Conservation (phyloP, 2,888 invertebrate genomes). For the Helobdella robusta region DNA sequence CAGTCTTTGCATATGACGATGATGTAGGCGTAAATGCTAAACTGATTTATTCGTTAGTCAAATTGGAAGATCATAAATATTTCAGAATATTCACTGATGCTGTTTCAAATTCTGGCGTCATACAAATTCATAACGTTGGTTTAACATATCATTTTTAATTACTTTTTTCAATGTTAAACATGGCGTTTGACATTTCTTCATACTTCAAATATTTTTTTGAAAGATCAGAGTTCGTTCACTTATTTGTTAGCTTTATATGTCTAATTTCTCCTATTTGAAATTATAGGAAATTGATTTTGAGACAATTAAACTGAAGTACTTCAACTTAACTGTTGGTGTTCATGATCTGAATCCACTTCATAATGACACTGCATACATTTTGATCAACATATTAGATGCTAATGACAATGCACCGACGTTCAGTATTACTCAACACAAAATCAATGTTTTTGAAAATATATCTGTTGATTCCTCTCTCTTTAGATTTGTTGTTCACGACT, state of each 20-base stretch:
- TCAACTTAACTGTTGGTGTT: conserved; percentile 46
- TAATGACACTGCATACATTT: conserved; percentile 68
- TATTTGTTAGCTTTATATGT: no score
- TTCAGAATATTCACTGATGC: conserved; percentile 34
- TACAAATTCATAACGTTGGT: conserved; percentile 35
- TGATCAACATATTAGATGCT: conserved; percentile 90
- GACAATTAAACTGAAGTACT: conserved; percentile 37
- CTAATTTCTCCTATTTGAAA: no score
- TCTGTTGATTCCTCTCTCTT: conserved; percentile 80
- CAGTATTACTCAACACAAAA: conserved; percentile 58
- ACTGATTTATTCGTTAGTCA: conserved; percentile 73
- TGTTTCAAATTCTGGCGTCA: conserved; percentile 36
- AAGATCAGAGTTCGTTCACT: no score
- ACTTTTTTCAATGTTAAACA: no score
- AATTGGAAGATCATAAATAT: conserved; percentile 36
- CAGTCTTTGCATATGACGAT: conserved; percentile 43
- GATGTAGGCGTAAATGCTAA: conserved; percentile 66
- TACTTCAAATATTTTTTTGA: no score
- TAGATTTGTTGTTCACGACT: conserved; percentile 87
- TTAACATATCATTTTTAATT: background rate
- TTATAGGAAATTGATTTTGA: conserved; percentile 48
- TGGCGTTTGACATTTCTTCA: no score
- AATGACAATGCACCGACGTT: conserved; percentile 99
- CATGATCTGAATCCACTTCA: conserved; percentile 41
- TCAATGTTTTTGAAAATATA: conserved; percentile 64